A percentile compares a stretch with the other conserved stretches of the same genome.
Evolutionary conservation across 2,888 invertebrate species (phyloP).

Genomic region (Apamea epomidion): DNA sequence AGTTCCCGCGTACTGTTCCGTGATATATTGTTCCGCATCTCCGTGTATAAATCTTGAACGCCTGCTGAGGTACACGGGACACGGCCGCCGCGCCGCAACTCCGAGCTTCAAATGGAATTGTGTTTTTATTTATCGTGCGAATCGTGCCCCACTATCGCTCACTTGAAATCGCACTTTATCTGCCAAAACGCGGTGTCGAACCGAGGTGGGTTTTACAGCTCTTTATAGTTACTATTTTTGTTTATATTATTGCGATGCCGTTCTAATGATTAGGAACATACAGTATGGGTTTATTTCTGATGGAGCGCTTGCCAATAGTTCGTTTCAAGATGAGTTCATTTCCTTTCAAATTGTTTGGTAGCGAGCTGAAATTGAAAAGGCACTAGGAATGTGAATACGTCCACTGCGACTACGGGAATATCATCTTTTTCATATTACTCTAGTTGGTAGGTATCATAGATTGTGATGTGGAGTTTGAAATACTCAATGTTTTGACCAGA

Average conservation of each 20-base stretch:
- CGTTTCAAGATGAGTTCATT: slow-evolving; percentile 51
- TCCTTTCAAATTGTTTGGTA: slow-evolving; percentile 57
- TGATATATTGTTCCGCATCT: slow-evolving; percentile 90
- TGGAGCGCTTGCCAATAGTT: slow-evolving; percentile 59
- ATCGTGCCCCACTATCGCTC: slow-evolving; percentile 88
- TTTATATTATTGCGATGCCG: slow-evolving; percentile 65
- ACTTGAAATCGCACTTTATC: slow-evolving; percentile 88
- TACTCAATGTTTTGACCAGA: slow-evolving; percentile 65
- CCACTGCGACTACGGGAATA: slow-evolving; percentile 60
- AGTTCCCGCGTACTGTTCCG: slow-evolving; percentile 88
- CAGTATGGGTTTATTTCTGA: slow-evolving; percentile 55
- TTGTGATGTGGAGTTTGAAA: slow-evolving; percentile 56
- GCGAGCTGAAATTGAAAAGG: slow-evolving; percentile 49
- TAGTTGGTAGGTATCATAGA: slow-evolving; percentile 60
- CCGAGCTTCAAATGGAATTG: slow-evolving; percentile 89
- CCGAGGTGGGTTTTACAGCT: slow-evolving; percentile 77
- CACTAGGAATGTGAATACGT: slow-evolving; percentile 51
- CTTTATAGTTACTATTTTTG: slow-evolving; percentile 76
- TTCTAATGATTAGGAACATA: slow-evolving; percentile 59
- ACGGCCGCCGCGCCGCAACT: slow-evolving; percentile 86
- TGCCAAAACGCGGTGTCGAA: slow-evolving; percentile 85
- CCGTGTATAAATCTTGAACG: slow-evolving; percentile 90
- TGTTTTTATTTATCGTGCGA: slow-evolving; percentile 91
- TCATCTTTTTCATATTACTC: slow-evolving; percentile 53
- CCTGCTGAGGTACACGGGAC: slow-evolving; percentile 90